Percentiles rank a stretch among this genome's conserved stretches.
These are phyloP conservation scores for Drosophila percnosoma DNA, from an alignment of 2,888 invertebrate species.

Conservation along the genomic window DNA sequence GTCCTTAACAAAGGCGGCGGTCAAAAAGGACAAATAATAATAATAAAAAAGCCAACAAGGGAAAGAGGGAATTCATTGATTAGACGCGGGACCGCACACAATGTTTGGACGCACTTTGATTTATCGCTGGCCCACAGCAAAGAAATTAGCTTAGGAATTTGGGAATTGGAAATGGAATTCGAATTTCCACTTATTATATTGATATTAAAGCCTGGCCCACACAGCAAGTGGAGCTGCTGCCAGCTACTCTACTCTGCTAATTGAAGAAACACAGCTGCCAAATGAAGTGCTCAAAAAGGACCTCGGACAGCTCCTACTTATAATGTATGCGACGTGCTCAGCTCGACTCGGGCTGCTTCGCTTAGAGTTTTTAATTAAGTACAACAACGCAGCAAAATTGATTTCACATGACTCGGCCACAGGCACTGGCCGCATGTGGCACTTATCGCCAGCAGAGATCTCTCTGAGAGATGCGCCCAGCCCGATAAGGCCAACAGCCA, in stretches of 20 bases:
- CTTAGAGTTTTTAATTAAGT: conserved; percentile 71
- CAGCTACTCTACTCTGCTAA: conserved; percentile 13
- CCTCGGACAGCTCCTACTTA: conserved; percentile 20
- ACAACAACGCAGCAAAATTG: conserved; percentile 80
- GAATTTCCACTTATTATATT: conserved; percentile 1
- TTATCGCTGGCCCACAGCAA: conserved; percentile 46
- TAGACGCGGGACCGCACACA: conserved; percentile 64
- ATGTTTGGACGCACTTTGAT: conserved; percentile 58
- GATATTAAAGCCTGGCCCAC: conserved; percentile 32
- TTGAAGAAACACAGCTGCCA: conserved; percentile 52
- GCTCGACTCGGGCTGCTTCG: conserved; percentile 4
- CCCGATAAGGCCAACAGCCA: conserved; percentile 49
- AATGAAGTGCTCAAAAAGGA: conserved; percentile 74
- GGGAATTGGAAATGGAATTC: conserved; percentile 26
- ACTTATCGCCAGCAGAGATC: conserved; percentile 60
- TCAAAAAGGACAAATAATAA: conserved; percentile 42
- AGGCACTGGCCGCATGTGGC: conserved; percentile 13
- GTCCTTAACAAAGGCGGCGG: conserved; percentile 36
- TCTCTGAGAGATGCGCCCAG: conserved; percentile 65
- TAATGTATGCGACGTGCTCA: conserved; percentile 40
- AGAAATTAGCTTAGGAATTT: conserved; percentile 65
- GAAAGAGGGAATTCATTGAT: conserved; percentile 57
- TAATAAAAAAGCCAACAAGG: neutral
- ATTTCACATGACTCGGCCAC: conserved; percentile 57
- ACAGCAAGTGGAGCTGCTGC: conserved; percentile 49